These are phyloP conservation scores for Augochlorella aurata DNA, from an alignment of 2,888 invertebrate species.

Conservation along the genomic window DNA sequence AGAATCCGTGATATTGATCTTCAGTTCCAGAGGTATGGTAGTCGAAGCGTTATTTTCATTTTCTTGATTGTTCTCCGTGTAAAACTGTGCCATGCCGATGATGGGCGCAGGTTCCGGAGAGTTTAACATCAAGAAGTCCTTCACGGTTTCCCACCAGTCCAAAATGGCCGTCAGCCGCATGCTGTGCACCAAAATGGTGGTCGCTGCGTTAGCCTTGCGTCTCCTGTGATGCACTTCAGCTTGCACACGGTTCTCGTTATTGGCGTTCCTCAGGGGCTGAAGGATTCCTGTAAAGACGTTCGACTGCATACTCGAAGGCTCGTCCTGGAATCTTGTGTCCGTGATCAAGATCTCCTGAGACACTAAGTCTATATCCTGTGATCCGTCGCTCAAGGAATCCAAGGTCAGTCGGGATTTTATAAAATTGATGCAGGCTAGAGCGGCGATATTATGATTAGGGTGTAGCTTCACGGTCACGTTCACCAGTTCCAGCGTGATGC, in stretches of 20 bases:
- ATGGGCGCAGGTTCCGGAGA: slow-evolving; percentile 77
- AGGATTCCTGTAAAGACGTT: slow-evolving; percentile 95
- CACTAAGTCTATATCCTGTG: slow-evolving; percentile 95
- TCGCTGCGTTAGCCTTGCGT: slow-evolving; percentile 87
- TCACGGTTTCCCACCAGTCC: slow-evolving; percentile 95
- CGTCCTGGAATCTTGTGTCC: slow-evolving; percentile 88
- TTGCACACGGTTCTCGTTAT: slow-evolving; percentile 85
- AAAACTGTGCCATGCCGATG: slow-evolving; percentile 56
- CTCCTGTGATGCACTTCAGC: slow-evolving; percentile 90
- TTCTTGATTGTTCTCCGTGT: slow-evolving; percentile 63
- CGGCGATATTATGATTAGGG: slow-evolving; percentile 83
- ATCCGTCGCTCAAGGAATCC: slow-evolving; percentile 93
- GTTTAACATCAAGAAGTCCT: slow-evolving; percentile 88
- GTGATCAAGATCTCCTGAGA: slow-evolving; percentile 94
- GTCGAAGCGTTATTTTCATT: slow-evolving; percentile 61
- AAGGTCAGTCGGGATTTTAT: slow-evolving; percentile 93
- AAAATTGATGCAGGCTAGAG: slow-evolving; percentile 94
- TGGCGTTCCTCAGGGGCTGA: slow-evolving; percentile 87
- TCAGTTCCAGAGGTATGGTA: slow-evolving; percentile 88
- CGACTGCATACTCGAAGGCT: slow-evolving; percentile 87
- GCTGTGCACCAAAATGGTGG: slow-evolving; percentile 95
- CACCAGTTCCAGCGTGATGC: slow-evolving; percentile 91
- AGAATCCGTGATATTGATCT: slow-evolving; percentile 96
- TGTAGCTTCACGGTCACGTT: slow-evolving; percentile 92
- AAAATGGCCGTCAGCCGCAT: slow-evolving; percentile 96